Evolutionary conservation across 1,140 invertebrate species (phyloP).

Genomic region (Bombus waltoni): DNA sequence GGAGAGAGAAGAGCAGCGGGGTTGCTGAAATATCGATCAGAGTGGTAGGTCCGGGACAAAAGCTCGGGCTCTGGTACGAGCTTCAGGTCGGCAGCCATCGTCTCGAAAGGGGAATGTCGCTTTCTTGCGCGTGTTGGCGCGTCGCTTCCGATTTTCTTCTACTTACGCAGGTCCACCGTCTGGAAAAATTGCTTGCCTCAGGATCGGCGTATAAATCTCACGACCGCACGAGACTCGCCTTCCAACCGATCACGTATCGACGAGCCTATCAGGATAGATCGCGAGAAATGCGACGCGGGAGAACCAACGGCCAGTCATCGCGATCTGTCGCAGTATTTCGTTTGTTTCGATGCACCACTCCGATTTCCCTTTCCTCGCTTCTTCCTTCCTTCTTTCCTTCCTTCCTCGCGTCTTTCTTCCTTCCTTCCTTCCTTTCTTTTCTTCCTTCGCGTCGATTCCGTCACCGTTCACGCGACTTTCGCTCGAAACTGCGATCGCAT

Average conservation of each 20-base stretch:
- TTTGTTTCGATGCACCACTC: neutral
- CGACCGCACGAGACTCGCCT: neutral
- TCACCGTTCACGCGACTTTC: neutral
- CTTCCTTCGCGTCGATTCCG: neutral
- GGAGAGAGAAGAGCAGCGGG: neutral
- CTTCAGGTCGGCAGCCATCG: conserved; percentile 13
- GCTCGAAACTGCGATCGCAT: conserved; percentile 25
- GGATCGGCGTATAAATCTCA: neutral
- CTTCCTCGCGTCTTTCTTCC: neutral
- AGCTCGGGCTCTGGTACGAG: neutral
- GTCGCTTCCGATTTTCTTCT: neutral
- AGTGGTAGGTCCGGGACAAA: conserved; percentile 12
- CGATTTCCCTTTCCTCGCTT: neutral
- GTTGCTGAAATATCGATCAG: conserved; percentile 29
- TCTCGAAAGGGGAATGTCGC: neutral
- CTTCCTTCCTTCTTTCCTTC: neutral
- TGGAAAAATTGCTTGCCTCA: neutral
- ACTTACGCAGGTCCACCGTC: conserved; percentile 47
- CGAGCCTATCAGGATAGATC: neutral
- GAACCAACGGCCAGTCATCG: conserved; percentile 23
- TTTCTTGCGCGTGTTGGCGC: neutral
- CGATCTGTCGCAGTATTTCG: neutral
- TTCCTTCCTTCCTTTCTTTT: neutral
- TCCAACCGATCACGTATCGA: conserved; percentile 36
- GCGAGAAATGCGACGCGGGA: neutral